Percentiles rank a stretch among this genome's conserved stretches.
Evolutionary conservation across 1,140 invertebrate genomes (phyloP).

Genomic region (Caenorhabditis elegans): DNA sequence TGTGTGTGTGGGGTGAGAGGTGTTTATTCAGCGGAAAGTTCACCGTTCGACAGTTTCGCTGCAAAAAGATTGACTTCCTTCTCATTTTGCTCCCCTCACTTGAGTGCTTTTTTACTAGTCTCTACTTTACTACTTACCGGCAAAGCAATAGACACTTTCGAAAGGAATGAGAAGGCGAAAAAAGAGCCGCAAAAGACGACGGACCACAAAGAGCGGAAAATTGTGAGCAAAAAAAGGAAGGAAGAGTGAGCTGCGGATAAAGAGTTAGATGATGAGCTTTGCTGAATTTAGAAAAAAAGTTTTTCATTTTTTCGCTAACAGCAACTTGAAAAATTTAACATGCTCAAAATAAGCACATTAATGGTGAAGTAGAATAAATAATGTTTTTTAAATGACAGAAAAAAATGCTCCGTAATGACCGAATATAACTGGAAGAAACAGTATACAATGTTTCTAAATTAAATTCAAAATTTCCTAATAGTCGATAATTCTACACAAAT

Average conservation of each 20-base stretch:
- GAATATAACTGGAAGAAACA: too few relatives aligned
- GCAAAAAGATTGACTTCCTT: background rate
- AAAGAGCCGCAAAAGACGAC: background rate
- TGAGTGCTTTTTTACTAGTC: background rate
- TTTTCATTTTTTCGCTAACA: too few relatives aligned
- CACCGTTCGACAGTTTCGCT: background rate
- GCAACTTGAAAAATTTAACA: too few relatives aligned
- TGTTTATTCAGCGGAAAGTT: conserved; percentile 31
- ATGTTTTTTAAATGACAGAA: too few relatives aligned
- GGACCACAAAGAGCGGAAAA: background rate
- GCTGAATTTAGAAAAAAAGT: too few relatives aligned
- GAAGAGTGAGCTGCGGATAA: background rate
- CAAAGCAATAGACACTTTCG: conserved; percentile 6
- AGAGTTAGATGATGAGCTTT: conserved; percentile 22
- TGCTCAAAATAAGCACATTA: background rate
- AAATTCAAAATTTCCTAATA: too few relatives aligned
- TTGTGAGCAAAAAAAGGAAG: background rate
- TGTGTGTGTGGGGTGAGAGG: conserved; percentile 23
- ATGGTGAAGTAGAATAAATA: too few relatives aligned
- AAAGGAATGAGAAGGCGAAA: background rate
- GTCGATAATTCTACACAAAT: too few relatives aligned
- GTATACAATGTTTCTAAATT: too few relatives aligned
- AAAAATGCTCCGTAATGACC: too few relatives aligned
- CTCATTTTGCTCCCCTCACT: background rate
- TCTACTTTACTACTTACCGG: background rate